Conservation (phyloP, 2,888 invertebrate species). For the Strigamia crassipes region DNA sequence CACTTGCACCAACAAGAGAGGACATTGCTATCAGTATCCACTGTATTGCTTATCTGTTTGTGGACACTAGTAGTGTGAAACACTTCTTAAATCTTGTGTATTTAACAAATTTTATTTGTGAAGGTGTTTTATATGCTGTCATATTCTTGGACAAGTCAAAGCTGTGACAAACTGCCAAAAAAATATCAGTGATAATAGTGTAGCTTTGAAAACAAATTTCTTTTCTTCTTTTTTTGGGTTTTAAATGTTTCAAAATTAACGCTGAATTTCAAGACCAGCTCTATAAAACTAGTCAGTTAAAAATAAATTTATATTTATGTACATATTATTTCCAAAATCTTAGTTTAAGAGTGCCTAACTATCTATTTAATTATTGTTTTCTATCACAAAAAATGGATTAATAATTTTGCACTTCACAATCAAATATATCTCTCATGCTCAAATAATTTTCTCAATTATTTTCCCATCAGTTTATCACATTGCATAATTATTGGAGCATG, state of each 20-base stretch:
- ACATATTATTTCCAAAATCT: background rate
- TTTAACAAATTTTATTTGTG: constrained; percentile 19
- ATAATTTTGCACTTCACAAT: constrained; percentile 1
- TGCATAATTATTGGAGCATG: background rate
- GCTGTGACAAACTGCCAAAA: constrained; percentile 19
- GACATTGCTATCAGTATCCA: constrained; percentile 10
- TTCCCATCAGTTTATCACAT: background rate
- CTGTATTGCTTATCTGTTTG: constrained; percentile 21
- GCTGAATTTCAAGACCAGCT: background rate
- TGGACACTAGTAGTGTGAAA: background rate
- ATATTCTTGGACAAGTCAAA: constrained; percentile 24
- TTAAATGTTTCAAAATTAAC: background rate
- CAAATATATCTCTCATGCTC: constrained; percentile 3
- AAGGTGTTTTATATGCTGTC: constrained; percentile 30
- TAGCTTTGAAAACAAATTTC: constrained; percentile 4
- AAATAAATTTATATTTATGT: constrained; percentile 11
- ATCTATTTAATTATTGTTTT: background rate
- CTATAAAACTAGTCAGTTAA: background rate
- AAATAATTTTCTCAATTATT: background rate
- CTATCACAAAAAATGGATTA: background rate
- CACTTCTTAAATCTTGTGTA: background rate
- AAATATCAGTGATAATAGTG: background rate
- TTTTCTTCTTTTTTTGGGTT: no score
- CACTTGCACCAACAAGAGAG: constrained; percentile 10
- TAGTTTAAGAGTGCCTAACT: constrained; percentile 12